Percentiles rank a stretch among this genome's conserved stretches.
phyloP scores from a whole-genome alignment of 2,797 vertebrate species.

The Enteromius argenteus region DNA sequence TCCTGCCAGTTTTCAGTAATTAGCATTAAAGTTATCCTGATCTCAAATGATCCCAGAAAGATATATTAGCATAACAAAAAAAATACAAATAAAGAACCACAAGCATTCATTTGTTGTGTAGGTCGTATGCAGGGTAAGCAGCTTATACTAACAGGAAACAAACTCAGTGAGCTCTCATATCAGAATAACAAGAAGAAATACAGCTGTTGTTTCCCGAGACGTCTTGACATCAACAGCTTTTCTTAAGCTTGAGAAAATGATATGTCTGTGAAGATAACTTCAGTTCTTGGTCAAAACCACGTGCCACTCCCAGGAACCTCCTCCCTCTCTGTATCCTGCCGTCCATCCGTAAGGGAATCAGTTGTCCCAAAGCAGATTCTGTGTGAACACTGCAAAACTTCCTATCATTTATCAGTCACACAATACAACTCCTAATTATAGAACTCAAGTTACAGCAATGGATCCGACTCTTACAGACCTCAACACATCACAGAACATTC shows the following conservation, averaged over 20 bases:
- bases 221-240: conserved; percentile 40
- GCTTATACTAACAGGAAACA: not conserved
- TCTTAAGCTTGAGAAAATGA: conserved; percentile 53
- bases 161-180: not conserved
- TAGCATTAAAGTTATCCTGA: not conserved
- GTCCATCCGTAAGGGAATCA: conserved; percentile 20
- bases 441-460: conserved; percentile 13
- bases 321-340: conserved; percentile 47
- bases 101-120: not conserved
- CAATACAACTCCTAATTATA: conserved; percentile 45
- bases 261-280: conserved; percentile 38
- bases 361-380: conserved; percentile 38
- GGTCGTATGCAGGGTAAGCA: not conserved
- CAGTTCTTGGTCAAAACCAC: conserved; percentile 41
- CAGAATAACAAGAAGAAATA: conserved; percentile 28
- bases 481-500: conserved; percentile 9
- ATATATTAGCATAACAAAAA: conserved; percentile 4
- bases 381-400: conserved; percentile 46
- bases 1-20: not conserved
- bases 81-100: not conserved
- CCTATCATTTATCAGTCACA: conserved; percentile 53
- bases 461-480: conserved; percentile 15
- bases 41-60: not conserved
- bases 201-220: conserved; percentile 39
- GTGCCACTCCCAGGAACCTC: conserved; percentile 57